A percentile compares a stretch with the other conserved stretches of the same genome.
Conservation (phyloP, 2,113 vertebrate genomes). For the Cottus gobio region DNA sequence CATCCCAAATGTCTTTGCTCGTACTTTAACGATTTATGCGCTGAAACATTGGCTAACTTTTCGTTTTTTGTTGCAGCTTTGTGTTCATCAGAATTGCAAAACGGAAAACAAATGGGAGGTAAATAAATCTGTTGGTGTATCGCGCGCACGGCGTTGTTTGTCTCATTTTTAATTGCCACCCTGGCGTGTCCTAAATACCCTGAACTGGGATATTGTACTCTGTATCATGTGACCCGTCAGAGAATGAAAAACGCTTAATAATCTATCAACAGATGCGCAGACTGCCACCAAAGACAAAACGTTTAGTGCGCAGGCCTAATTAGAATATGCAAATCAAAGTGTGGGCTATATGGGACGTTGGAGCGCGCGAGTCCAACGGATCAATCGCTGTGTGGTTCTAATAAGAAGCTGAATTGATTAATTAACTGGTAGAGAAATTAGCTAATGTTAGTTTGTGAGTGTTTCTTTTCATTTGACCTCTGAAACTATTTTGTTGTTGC, state of each 20-base stretch:
- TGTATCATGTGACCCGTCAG: slow-evolving; percentile 52
- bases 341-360: slow-evolving; percentile 30
- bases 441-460: background rate
- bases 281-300: slow-evolving; percentile 62
- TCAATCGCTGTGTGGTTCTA: slow-evolving; percentile 35
- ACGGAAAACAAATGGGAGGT: background rate
- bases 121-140: slow-evolving; percentile 33
- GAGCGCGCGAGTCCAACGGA: slow-evolving; percentile 34
- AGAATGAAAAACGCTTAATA: slow-evolving; percentile 54
- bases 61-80: background rate
- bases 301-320: slow-evolving; percentile 65
- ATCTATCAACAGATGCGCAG: slow-evolving; percentile 74
- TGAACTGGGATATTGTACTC: slow-evolving; percentile 63
- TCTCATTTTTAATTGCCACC: slow-evolving; percentile 61
- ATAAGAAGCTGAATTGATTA: slow-evolving; percentile 18
- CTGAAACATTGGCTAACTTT: slow-evolving; percentile 1
- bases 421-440: slow-evolving; percentile 22
- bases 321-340: slow-evolving; percentile 77
- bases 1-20: slow-evolving; percentile 13
- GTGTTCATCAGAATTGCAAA: background rate
- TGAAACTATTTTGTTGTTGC: background rate
- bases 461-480: background rate
- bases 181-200: slow-evolving; percentile 75
- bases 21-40: slow-evolving; percentile 40
- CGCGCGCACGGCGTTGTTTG: slow-evolving; percentile 20